Percentiles rank a stretch among this genome's conserved stretches.
phyloP scores from a whole-genome alignment of 2,797 vertebrate genomes.

The Enteromius mattozi region DNA sequence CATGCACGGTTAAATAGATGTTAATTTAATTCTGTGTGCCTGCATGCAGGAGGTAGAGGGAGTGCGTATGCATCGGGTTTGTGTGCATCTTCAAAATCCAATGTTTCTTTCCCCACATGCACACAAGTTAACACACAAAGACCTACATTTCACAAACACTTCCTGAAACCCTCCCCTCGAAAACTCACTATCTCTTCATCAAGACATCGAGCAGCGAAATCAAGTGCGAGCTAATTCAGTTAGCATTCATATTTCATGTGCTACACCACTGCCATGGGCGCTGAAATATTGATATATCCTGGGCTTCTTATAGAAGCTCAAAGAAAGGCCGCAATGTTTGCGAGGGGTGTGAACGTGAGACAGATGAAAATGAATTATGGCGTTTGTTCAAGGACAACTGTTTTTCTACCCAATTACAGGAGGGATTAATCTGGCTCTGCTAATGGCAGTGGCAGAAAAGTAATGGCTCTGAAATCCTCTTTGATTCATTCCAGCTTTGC shows the following conservation, averaged over 20 bases:
- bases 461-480: constrained; percentile 52
- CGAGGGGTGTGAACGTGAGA: background rate
- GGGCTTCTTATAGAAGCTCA: background rate
- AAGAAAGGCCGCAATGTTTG: constrained; percentile 8
- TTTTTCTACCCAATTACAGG: constrained; percentile 54
- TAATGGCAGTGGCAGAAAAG: constrained; percentile 41
- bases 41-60: background rate
- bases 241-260: constrained; percentile 58
- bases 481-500: constrained; percentile 51
- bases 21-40: background rate
- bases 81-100: background rate
- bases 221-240: constrained; percentile 50
- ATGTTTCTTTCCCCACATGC: background rate
- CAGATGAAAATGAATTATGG: constrained; percentile 45
- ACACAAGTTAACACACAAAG: background rate
- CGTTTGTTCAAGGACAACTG: constrained; percentile 50
- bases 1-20: background rate
- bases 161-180: background rate
- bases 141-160: background rate
- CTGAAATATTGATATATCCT: constrained; percentile 55
- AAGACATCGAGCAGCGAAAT: constrained; percentile 23
- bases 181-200: constrained; percentile 30
- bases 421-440: constrained; percentile 50
- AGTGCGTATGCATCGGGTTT: background rate
- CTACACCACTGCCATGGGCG: constrained; percentile 17